Conservation (phyloP, 2,888 invertebrate genomes). For the Drosophila prostipennis region DNA sequence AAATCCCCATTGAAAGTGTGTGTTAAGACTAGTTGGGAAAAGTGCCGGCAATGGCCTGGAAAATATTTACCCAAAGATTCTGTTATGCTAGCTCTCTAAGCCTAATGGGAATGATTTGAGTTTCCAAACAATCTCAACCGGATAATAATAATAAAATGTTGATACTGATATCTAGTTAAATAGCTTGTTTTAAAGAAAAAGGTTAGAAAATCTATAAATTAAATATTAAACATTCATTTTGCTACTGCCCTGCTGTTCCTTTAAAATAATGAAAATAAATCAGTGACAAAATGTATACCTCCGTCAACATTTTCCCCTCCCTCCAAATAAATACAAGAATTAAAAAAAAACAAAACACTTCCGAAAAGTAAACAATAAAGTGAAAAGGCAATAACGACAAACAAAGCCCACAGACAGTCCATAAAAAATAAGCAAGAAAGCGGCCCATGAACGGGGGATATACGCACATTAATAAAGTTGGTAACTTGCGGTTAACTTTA, state of each 20-base stretch:
- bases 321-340: constrained; percentile 27
- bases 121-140: too few species aligned
- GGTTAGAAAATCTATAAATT: neutral
- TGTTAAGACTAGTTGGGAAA: constrained; percentile 21
- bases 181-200: neutral
- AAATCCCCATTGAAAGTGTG: constrained; percentile 5
- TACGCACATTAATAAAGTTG: constrained; percentile 75
- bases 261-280: constrained; percentile 33
- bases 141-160: too few species aligned
- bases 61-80: constrained; percentile 22
- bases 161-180: too few species aligned
- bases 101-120: constrained; percentile 3
- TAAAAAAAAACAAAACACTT: constrained; percentile 22
- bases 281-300: constrained; percentile 30
- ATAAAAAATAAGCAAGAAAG: constrained; percentile 44
- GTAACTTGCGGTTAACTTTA: constrained; percentile 73
- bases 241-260: neutral
- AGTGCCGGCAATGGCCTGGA: constrained; percentile 14
- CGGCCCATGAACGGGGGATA: constrained; percentile 23
- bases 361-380: constrained; percentile 23
- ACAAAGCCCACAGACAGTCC: constrained; percentile 44
- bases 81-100: neutral
- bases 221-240: neutral
- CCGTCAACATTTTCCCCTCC: constrained; percentile 4
- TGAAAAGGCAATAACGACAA: constrained; percentile 45